These are phyloP conservation scores for Protobothrops flavoviridis DNA, from an alignment of 2,113 vertebrate genomes.

Conservation along the genomic window DNA sequence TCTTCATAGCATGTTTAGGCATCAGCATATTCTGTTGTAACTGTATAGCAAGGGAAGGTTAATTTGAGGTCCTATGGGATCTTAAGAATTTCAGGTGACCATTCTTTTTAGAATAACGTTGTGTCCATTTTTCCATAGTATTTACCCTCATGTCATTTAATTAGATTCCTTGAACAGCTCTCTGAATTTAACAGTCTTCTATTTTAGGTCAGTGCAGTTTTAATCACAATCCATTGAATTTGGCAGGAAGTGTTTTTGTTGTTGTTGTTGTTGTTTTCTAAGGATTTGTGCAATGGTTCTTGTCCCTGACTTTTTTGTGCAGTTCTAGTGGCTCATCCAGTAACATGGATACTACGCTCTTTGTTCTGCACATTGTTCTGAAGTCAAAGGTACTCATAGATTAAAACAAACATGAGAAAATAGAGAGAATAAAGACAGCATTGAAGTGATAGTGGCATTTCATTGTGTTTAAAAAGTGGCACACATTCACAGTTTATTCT, in stretches of 20 bases:
- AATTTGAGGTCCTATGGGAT: not conserved
- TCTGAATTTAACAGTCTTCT: slow-evolving; percentile 39
- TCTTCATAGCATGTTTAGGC: slow-evolving; percentile 47
- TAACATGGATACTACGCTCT: slow-evolving; percentile 25
- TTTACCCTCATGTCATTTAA: slow-evolving; percentile 16
- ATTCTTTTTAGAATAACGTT: slow-evolving; percentile 16
- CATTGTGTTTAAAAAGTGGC: slow-evolving; percentile 46
- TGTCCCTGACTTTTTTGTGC: slow-evolving; percentile 35
- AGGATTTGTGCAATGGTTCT: slow-evolving; percentile 20
- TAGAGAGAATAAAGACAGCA: slow-evolving; percentile 44
- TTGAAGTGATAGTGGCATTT: slow-evolving; percentile 57
- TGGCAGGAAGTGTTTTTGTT: slow-evolving; percentile 33
- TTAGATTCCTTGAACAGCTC: slow-evolving; percentile 27
- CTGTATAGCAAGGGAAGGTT: slow-evolving; percentile 30
- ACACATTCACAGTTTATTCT: slow-evolving; percentile 62
- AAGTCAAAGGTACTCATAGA: slow-evolving; percentile 41
- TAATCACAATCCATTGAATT: slow-evolving; percentile 48
- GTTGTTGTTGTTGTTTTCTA: slow-evolving; percentile 12
- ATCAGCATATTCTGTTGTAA: slow-evolving; percentile 50
- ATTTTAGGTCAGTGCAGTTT: slow-evolving; percentile 24
- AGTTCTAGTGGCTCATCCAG: slow-evolving; percentile 32
- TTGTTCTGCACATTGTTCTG: slow-evolving; percentile 6
- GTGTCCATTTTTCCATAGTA: slow-evolving; percentile 39
- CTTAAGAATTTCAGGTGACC: slow-evolving; percentile 37
- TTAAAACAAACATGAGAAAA: slow-evolving; percentile 44